These are phyloP conservation scores for Aplysia californica DNA, from an alignment of 1,140 invertebrate species.

Conservation along the genomic window DNA sequence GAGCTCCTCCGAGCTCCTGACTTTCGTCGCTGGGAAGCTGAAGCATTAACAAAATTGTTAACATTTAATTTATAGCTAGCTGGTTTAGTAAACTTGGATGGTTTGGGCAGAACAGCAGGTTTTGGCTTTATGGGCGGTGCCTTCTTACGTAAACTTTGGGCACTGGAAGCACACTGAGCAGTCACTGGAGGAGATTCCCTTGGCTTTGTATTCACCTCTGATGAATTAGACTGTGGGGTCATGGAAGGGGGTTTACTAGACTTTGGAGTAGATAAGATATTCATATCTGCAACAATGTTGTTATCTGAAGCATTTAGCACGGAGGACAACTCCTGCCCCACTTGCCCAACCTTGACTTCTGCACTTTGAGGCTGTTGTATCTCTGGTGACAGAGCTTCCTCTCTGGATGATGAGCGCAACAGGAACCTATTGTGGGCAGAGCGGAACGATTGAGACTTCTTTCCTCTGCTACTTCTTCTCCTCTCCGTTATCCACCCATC, in stretches of 20 bases:
- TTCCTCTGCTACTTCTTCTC: conserved; percentile 17
- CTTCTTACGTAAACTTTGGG: neutral
- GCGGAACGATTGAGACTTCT: neutral
- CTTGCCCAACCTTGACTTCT: neutral
- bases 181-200: too few species aligned
- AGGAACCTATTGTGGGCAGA: neutral
- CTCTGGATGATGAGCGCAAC: neutral
- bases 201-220: neutral
- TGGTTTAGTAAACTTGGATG: neutral
- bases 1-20: neutral
- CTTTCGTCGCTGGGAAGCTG: neutral
- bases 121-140: neutral
- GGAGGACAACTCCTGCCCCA: too few species aligned
- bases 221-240: neutral
- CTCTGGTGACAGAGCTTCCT: too few species aligned
- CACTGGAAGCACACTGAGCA: too few species aligned
- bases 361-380: neutral
- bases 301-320: too few species aligned
- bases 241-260: neutral
- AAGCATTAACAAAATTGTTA: neutral
- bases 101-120: neutral
- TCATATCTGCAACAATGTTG: too few species aligned
- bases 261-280: too few species aligned
- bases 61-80: neutral
- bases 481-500: conserved; percentile 27